Evolutionary conservation across 2,797 vertebrate genomes (phyloP), one percentile per base, ranked within the genome.

Genomic region (Pangasius krempfi): DNA sequence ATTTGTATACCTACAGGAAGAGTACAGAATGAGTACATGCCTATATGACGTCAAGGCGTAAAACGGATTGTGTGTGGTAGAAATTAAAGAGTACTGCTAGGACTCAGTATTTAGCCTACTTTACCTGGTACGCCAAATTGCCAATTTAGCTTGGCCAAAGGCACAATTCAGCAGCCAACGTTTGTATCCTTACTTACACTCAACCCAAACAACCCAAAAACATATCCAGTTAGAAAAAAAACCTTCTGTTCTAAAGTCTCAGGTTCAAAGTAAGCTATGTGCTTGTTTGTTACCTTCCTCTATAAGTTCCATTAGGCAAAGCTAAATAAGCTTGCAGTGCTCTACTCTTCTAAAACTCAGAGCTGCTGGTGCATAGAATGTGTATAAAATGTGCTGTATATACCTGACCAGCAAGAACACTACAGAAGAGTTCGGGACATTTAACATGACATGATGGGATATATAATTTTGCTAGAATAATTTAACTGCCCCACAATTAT

Each of bases 271-370:
- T 66, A 50, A 79, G 44, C 58, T 66, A 33, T 50, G 62, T 50
- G 14, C 30, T 87, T 87, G 86, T 66, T 87, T 87, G 60, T 87
- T 56, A 87, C 20, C n/a, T 50, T 68, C 12, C 44, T 54, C 33
- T 27, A 64, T 75, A 86, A 86, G 12, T 54, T 60, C 75, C 37
- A 30, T 80, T 56, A 8, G 76, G 62, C 76, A 56, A 47, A 62
- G 60, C 47, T n/a, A 68, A 87, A 27, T 54, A n/a, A 68, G 60
- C 47, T 56, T 75, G 68, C 9, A 40, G 52, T 72, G 40, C 68
- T 86, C 33, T 75, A 72, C 70, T 58, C 52, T 27, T 37, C 22
- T 75, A 73, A 27, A 13, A 44, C 33, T 75, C 13, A n/a, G 30
- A 33, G n/a, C n/a, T 73, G 40, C 52, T 40, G 68, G n/a, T 85